Evolutionary conservation across 2,888 invertebrate species (phyloP), one percentile per base, ranked within the genome.

Genomic region (Clostera curtula): DNA sequence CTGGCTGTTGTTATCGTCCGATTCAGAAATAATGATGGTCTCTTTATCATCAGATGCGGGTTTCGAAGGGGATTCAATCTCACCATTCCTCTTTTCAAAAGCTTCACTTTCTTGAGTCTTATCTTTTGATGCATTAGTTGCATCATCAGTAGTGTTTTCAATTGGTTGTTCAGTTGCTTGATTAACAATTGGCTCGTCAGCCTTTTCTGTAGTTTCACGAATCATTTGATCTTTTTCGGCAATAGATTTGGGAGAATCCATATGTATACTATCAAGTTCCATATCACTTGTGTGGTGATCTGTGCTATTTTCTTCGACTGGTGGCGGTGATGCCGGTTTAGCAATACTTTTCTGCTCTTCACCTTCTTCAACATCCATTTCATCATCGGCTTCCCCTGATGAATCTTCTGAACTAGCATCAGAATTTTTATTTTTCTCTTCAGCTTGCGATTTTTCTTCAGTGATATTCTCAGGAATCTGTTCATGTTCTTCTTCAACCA

Each of bases 381-480:
- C 89, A 57, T 89, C 88, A 49, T 89, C 88, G 12, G 89, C 88
- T 56, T 89, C 89, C 1, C 88, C 88, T 4, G 87, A 88, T 0
- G 88, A 88, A 56, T 88, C 88, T 56, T 88, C 88, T 0, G 83
- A 82, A 43, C 76, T 83, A 16, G 77, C 87, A 18, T 84, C 85
- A 0, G 84, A 82, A 40, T 71, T 67, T 41, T 77, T 49, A 19
- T 16, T 70, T 36, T 72, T 79, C 11, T 70, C 65, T 16, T 62
- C n/a, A n/a, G n/a, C n/a, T n/a, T n/a, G 61, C 1, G 43, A 8
- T 38, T 66, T 71, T 8, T 61, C 58, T 3, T 64, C 66, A 24
- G 30, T 46, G 22, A 56, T 52, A 19, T 36, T 56, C 19, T 59
- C 58, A 17, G 57, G 50, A n/a, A 55, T 41, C 4, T n/a, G 23